Evolutionary conservation across 2,888 invertebrate species (phyloP), one percentile per base, ranked within the genome.

Genomic region (Coleophora flavipennella): DNA sequence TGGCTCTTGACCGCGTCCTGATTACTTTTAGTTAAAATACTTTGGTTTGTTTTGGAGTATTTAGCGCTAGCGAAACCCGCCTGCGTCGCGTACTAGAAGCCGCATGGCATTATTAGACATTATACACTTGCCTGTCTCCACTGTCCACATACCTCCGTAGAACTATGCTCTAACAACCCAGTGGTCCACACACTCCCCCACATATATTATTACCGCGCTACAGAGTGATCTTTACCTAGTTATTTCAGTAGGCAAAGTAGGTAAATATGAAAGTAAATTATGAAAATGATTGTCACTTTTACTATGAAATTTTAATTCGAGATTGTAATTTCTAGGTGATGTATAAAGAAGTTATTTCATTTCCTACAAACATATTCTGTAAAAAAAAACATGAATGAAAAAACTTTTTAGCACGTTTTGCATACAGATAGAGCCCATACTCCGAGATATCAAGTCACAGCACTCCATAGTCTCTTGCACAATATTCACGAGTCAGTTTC

Each of bases 21-120:
- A 35, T 36, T 46, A 32, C 27, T 43, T 29, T 42, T 36, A 39
- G 36, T 43, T 45, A 37, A 11, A 12, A 36, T 42, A 9, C 20
- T 32, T 37, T 32, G 26, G 44, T 53, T 56, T 48, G 46, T 45
- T 49, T 60, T 35, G 40, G 42, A 50, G 42, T 56, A 48, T 42
- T 49, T 65, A 67, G 67, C 59, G 56, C 67, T 74, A 71, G 67
- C 57, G 67, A 62, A 63, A 60, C 54, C 50, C 70, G n/a, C 69
- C 58, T 57, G 72, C 73, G 58, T 66, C 72, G 62, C 56, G 65
- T 77, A 75, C 75, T 48, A 49, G 53, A 53, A 62, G 59, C 62
- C 67, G 79, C 79, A 80, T 78, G 79, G 75, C 78, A 70, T 77
- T 60, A 59, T 67, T 70, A 70, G 67, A 59, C 54, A 60, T 65